Percentiles rank a stretch among this genome's conserved stretches.
These are phyloP conservation scores for Tragelaphus buxtoni DNA, from an alignment of 2,113 vertebrate genomes.

Conservation along the genomic window DNA sequence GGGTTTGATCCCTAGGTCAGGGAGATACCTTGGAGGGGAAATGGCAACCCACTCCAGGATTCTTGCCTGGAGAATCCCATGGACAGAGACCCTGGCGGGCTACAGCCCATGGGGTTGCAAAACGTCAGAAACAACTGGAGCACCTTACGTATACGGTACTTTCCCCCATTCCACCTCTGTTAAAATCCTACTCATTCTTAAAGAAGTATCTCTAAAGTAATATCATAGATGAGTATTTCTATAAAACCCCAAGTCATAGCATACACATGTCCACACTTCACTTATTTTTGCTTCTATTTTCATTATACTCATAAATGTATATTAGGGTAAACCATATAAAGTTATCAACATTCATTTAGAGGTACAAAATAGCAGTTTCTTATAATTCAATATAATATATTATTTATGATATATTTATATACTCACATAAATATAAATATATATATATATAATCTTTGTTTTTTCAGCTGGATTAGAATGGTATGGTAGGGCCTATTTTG, in stretches of 20 bases:
- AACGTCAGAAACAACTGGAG: neutral
- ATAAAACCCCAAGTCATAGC: neutral
- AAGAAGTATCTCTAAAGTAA: neutral
- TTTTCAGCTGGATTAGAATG: neutral
- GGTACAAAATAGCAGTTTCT: neutral
- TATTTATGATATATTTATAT: neutral
- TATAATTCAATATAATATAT: neutral
- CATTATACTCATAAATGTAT: neutral
- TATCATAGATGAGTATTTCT: neutral
- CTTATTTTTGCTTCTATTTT: neutral
- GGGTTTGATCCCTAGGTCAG: neutral
- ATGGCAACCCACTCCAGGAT: neutral
- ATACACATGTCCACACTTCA: neutral
- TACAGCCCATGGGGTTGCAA: neutral
- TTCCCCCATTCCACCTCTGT: neutral
- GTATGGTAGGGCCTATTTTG: neutral
- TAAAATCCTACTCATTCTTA: neutral
- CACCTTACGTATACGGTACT: accelerated
- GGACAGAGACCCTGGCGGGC: neutral
- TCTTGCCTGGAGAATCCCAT: neutral
- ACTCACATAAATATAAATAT: neutral
- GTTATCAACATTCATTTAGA: neutral
- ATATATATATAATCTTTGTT: neutral
- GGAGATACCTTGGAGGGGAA: neutral
- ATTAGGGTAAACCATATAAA: neutral